Evolutionary conservation across 2,113 vertebrate genomes (phyloP).

Genomic region (Calypte anna): DNA sequence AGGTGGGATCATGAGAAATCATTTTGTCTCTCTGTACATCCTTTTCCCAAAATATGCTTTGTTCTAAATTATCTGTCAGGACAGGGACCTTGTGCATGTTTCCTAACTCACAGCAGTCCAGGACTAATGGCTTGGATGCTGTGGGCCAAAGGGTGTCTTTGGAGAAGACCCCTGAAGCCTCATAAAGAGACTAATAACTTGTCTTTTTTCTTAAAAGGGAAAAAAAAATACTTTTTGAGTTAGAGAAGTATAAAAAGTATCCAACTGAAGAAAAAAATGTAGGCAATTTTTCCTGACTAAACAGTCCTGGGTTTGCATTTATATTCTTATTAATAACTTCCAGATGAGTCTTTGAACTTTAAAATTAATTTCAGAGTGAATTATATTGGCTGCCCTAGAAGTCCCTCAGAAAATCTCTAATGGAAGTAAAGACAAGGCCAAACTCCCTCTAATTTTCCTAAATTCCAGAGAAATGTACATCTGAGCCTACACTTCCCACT

Average conservation of each 20-base stretch:
- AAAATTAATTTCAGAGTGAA: slow-evolving; percentile 31
- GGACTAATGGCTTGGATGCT: not conserved
- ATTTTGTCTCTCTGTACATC: not conserved
- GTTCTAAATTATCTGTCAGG: not conserved
- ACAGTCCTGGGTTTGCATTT: not conserved
- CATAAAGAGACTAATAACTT: not conserved
- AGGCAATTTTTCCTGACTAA: slow-evolving; percentile 6
- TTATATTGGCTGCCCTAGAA: not conserved
- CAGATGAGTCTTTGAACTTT: slow-evolving; percentile 44
- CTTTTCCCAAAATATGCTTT: not conserved
- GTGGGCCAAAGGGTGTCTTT: not conserved
- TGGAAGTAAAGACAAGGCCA: slow-evolving; percentile 25
- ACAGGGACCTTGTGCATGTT: not conserved
- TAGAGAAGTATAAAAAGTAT: not conserved
- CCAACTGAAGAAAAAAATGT: slow-evolving; percentile 1
- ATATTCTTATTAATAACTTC: slow-evolving; percentile 54
- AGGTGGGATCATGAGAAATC: not conserved
- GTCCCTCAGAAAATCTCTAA: not conserved
- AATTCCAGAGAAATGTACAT: slow-evolving; percentile 49
- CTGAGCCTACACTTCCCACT: slow-evolving; percentile 23
- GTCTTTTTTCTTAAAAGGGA: not conserved
- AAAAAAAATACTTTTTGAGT: not conserved
- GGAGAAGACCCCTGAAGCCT: not conserved
- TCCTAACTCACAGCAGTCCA: not conserved
- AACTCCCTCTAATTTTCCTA: slow-evolving; percentile 11